A percentile compares a stretch with the other conserved stretches of the same genome.
Evolutionary conservation across 2,888 invertebrate species (phyloP).

Genomic region (Timandra comae): DNA sequence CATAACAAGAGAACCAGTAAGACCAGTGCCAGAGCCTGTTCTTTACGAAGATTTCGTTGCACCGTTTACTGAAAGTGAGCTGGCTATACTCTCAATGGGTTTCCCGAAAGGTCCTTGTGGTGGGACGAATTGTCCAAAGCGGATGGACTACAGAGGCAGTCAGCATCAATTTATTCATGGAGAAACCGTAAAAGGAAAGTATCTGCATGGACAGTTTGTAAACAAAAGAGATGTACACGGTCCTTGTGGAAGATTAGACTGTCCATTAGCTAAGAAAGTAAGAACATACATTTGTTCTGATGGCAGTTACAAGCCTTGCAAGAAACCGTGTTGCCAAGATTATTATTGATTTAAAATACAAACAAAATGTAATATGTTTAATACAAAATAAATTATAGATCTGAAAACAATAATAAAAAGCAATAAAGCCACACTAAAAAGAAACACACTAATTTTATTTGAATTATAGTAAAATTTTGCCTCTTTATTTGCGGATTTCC

Average conservation of each 20-base stretch:
- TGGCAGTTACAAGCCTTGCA: constrained; percentile 61
- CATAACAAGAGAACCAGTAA: constrained; percentile 54
- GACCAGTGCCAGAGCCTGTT: constrained; percentile 40
- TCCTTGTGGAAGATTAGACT: constrained; percentile 65
- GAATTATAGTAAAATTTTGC: no score
- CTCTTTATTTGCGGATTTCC: no score
- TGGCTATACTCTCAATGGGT: constrained; percentile 67
- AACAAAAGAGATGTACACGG: constrained; percentile 68
- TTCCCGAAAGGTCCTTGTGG: constrained; percentile 71
- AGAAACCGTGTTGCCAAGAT: constrained; percentile 58
- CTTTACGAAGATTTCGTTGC: constrained; percentile 59
- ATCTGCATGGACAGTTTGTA: constrained; percentile 61
- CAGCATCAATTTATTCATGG: constrained; percentile 66
- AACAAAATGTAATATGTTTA: no score
- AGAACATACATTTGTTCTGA: constrained; percentile 53
- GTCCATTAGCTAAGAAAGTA: constrained; percentile 64
- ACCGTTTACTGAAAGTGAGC: constrained; percentile 56
- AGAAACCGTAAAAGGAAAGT: constrained; percentile 56
- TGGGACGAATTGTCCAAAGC: constrained; percentile 63
- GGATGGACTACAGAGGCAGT: constrained; percentile 65
- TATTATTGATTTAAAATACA: constrained; percentile 50
- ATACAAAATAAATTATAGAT: neutral
- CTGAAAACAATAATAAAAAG: neutral
- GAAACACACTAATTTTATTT: neutral
- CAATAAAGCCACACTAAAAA: neutral